Base-by-base conservation (phyloP, 2,113 vertebrate species). In the Onychorhynchus coronatus region DNA sequence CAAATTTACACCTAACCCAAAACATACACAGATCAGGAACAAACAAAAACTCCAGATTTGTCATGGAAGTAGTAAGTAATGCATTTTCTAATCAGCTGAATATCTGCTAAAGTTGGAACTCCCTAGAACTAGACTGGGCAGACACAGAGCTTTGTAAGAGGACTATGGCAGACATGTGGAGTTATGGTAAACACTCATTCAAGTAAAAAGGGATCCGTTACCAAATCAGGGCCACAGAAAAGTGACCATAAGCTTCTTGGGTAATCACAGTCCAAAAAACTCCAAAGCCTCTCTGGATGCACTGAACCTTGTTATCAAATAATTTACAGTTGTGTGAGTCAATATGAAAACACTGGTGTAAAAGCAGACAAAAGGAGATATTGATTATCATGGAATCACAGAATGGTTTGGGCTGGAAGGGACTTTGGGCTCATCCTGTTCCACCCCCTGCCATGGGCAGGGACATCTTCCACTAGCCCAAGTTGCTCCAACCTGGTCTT, bases 401-500 rank as follows among this genome's bases (percentile, higher is more conserved):
- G 46, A 55, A 62, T 4, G 47, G 79, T 76, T 90, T 90, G 55
- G n/a, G 17, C 83, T 76, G 71, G 88, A 90, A 83, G 71, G 9
- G 17, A 47, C 21, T n/a, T 61, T 31, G 23, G 49, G 24, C 11
- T 62, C 63, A 62, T 76, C 79, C 19, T 9, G 21, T 47, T 42
- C 63, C 1, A 0, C 30, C 21, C 19, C 39, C 62, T 70, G 62
- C n/a, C 21, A 1, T 31, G 71, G 42, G 5, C 30, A 75, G n/a
- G 24, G 25, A 62, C 50, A 49, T 14, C 39, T 62, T 0, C 55
- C 47, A 41, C 55, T 2, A 0, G 1, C 41, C 71, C 63, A 76
- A 71, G 21, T 0, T 55, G 17, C 21, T 62, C 79, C n/a, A 61
- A 0, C 20, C 53, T 31, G 53, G n/a, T 41, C 47, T 47, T 5